A percentile compares a stretch with the other conserved stretches of the same genome.
phyloP scores from a whole-genome alignment of 2,888 invertebrate species.

The Carcina quercana region DNA sequence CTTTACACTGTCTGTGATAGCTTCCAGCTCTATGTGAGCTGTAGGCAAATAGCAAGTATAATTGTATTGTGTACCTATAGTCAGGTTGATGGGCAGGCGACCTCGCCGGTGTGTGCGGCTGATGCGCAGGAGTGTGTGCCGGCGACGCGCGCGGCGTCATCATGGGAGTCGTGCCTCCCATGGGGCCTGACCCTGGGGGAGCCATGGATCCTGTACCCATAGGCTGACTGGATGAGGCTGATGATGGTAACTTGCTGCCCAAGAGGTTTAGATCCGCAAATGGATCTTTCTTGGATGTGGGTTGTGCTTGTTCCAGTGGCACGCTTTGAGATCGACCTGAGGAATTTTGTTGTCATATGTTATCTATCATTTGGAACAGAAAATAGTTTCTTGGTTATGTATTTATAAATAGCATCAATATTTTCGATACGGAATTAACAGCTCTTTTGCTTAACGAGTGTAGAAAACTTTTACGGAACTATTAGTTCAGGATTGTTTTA shows the following conservation, averaged over 20 bases:
- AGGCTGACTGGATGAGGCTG: constrained; percentile 6
- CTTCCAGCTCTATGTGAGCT: too few relatives aligned
- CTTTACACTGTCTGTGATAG: too few relatives aligned
- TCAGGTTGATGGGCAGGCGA: constrained; percentile 64
- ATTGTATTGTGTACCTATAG: constrained; percentile 42
- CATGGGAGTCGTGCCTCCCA: constrained; percentile 19
- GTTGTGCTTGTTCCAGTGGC: constrained; percentile 59
- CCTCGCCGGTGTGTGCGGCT: constrained; percentile 41
- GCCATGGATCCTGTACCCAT: constrained; percentile 15
- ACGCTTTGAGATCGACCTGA: constrained; percentile 49
- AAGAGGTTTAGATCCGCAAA: constrained; percentile 80
- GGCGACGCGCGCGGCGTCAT: constrained; percentile 47
- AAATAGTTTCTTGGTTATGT: too few relatives aligned
- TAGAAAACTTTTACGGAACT: too few relatives aligned
- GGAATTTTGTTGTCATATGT: too few relatives aligned
- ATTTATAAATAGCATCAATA: too few relatives aligned
- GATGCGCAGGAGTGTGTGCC: constrained; percentile 46
- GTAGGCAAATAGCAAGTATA: neutral
- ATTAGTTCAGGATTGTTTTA: too few relatives aligned
- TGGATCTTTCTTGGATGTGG: constrained; percentile 77
- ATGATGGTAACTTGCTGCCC: constrained; percentile 26
- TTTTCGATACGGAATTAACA: too few relatives aligned
- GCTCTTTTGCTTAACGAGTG: too few relatives aligned
- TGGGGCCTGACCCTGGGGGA: constrained; percentile 6
- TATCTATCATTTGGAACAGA: too few relatives aligned